Percentiles rank a stretch among this genome's conserved stretches.
phyloP scores from a whole-genome alignment of 1,140 invertebrate species.

The Scaptomyza graminum region DNA sequence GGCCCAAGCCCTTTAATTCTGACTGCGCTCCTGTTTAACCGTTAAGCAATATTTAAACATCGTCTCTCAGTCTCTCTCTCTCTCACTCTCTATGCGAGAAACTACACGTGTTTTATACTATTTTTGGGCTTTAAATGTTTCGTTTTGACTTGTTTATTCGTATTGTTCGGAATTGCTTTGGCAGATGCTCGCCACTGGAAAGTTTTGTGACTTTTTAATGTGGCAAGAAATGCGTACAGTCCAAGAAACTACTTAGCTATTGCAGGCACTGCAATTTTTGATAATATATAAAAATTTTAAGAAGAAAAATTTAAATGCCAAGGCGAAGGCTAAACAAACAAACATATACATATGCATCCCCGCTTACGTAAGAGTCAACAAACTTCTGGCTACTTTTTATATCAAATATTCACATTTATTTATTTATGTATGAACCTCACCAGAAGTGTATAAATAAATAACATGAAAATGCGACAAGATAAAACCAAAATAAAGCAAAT shows the following conservation, averaged over 20 bases:
- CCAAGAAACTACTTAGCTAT: constrained; percentile 13
- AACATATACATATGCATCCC: constrained; percentile 6
- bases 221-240: constrained; percentile 7
- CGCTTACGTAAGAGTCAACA: constrained; percentile 75
- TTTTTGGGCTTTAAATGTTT: constrained; percentile 41
- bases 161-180: constrained; percentile 31
- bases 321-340: constrained; percentile 54
- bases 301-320: constrained; percentile 40
- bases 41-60: constrained; percentile 53
- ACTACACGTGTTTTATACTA: constrained; percentile 47
- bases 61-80: constrained; percentile 43
- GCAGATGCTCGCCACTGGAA: constrained; percentile 53
- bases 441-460: constrained; percentile 65
- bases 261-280: constrained; percentile 48
- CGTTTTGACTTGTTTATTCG: constrained; percentile 41
- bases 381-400: constrained; percentile 44
- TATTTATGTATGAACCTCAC: constrained; percentile 13
- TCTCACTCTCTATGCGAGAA: constrained; percentile 24
- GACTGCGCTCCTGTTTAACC: constrained; percentile 31
- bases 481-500: constrained; percentile 74
- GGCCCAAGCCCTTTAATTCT: neutral
- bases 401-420: constrained; percentile 2
- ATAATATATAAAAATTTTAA: constrained; percentile 63
- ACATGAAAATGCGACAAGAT: constrained; percentile 60
- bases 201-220: constrained; percentile 45